phyloP scores from a whole-genome alignment of 2,888 invertebrate genomes.

The Trichopoda pennipes region DNA sequence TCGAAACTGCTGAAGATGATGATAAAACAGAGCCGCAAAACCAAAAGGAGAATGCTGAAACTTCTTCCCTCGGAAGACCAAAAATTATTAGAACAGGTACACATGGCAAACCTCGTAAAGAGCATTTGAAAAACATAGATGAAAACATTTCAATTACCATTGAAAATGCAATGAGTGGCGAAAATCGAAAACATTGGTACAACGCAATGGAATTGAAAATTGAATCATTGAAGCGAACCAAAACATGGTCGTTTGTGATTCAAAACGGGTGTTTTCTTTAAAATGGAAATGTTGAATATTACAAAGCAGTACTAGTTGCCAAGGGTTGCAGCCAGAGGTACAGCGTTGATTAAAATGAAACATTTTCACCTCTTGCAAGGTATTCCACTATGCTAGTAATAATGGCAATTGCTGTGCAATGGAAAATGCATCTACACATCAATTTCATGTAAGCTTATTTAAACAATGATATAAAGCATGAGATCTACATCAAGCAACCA shows the following conservation, averaged over 20 bases:
- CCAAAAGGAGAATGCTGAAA: too few relatives aligned
- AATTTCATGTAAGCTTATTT: constrained; percentile 65
- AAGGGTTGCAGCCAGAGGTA: constrained; percentile 41
- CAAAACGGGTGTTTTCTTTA: constrained; percentile 28
- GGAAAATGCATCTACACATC: constrained; percentile 61
- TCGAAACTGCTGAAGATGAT: neutral
- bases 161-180: too few relatives aligned
- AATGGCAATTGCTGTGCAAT: constrained; percentile 50
- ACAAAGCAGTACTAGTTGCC: constrained; percentile 25
- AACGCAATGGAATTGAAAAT: too few relatives aligned
- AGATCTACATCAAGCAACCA: too few relatives aligned
- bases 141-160: neutral
- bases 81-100: too few relatives aligned
- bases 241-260: constrained; percentile 24
- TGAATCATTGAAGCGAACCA: neutral
- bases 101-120: constrained; percentile 14
- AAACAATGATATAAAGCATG: too few relatives aligned
- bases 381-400: constrained; percentile 49
- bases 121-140: neutral
- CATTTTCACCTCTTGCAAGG: constrained; percentile 39
- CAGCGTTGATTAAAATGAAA: constrained; percentile 23
- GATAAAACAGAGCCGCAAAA: neutral
- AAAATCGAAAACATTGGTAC: too few relatives aligned
- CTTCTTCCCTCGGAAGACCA: too few relatives aligned
- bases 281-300: constrained; percentile 27